Percentiles rank a stretch among this genome's conserved stretches.
These are phyloP conservation scores for Caenorhabditis remanei DNA, from an alignment of 1,140 invertebrate species.

Conservation along the genomic window DNA sequence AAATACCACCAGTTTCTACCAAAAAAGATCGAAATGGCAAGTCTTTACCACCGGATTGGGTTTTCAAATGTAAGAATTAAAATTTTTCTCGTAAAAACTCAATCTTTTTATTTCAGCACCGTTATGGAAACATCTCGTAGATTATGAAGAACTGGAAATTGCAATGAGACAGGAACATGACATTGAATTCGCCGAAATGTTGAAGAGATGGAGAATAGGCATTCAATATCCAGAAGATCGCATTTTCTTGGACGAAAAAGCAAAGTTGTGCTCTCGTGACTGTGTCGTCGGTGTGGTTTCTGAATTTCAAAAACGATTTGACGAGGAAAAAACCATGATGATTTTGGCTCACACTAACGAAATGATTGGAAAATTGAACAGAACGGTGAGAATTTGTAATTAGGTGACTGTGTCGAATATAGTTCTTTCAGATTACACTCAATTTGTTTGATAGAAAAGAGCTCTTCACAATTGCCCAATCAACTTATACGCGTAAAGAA, in stretches of 20 bases:
- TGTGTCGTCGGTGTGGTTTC: background rate
- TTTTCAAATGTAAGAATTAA: background rate
- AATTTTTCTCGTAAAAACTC: background rate
- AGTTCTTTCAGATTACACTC: background rate
- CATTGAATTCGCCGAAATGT: background rate
- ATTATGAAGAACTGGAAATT: background rate
- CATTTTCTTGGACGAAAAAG: background rate
- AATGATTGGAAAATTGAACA: background rate
- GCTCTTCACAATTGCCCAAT: background rate
- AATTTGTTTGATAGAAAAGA: background rate
- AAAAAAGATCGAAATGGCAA: background rate
- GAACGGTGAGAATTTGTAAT: background rate
- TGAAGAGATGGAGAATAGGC: background rate
- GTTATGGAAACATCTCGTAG: background rate
- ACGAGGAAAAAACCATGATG: background rate
- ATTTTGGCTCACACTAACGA: background rate
- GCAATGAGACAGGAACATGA: background rate
- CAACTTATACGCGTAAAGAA: background rate
- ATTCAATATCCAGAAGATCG: background rate
- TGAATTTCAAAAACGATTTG: background rate
- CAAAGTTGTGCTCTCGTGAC: background rate
- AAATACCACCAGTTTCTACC: background rate
- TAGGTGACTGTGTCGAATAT: background rate
- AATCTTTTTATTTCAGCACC: background rate
- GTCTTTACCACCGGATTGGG: background rate